Base-by-base conservation (phyloP, 2,113 vertebrate species). In the Leucopternis melanops region DNA sequence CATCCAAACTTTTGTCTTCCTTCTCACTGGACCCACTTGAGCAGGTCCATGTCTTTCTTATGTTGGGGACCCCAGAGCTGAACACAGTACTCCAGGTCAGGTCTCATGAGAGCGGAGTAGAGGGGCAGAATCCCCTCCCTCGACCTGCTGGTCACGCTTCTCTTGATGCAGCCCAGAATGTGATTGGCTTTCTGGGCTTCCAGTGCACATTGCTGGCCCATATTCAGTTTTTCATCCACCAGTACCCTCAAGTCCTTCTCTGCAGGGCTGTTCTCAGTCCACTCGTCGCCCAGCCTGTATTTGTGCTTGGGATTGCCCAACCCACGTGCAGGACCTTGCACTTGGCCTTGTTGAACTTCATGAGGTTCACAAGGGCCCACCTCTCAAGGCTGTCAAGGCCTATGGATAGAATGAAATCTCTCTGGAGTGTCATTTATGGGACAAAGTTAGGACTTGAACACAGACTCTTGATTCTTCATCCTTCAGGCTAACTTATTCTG, bases 91-190 rank as follows among this genome's bases (percentile, higher is more conserved):
- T 45, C 26, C 15, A 36, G 34, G 32, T 52, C 7, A 12, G 12
- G 16, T 57, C 26, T 44, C 11, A 36, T 0, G 0, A 44, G 23
- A n/a, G 32, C 4, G 0, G 31, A 44, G 15, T 1, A 32, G 9
- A 18, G 9, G 7, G 6, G 9, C 0, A 45, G 19, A 67, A 36
- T 81, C 62, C 6, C 26, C 12, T 9, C 25, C 25, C 15, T 67
- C 1, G 1, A 18, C 16, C 16, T 57, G 20, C 19, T 66, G 11
- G 3, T 3, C 49, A 45, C 1, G 0, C 25, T 45, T 8, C 25
- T 62, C 26, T 34, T 52, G 29, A 42, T 3, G 6, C 13, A 80
- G 49, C 8, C 14, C 12, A 40, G 29, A 21, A 50, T 50, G 8
- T 1, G 1, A 5, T 11, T 25, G 21, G 16, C 31, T 16, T 54